phyloP scores from a whole-genome alignment of 2,888 invertebrate genomes.

The Xestobium rufovillosum region DNA sequence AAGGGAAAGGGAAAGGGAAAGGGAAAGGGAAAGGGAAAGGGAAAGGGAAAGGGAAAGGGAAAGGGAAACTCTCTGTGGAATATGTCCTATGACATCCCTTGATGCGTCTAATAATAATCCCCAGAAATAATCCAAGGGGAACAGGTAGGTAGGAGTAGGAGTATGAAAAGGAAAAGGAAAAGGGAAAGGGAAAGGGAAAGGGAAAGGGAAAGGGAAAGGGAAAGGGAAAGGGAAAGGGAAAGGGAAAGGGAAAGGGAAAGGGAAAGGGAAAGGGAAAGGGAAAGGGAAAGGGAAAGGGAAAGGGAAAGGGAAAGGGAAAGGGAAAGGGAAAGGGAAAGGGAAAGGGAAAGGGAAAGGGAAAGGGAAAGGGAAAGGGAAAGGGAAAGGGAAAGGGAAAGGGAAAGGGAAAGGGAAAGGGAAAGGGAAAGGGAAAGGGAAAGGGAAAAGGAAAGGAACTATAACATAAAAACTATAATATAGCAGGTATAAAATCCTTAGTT shows the following conservation, averaged over 20 bases:
- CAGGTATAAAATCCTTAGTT: too few species aligned
- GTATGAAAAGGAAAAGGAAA: conserved; percentile 4
- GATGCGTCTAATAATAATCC: too few species aligned
- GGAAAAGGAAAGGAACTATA: conserved; percentile 4
- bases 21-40: conserved; percentile 4
- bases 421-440: conserved; percentile 4
- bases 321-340: conserved; percentile 3
- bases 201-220: conserved; percentile 4
- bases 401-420: conserved; percentile 4
- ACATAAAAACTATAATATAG: too few species aligned
- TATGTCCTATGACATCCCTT: too few species aligned
- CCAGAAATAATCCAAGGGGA: too few species aligned
- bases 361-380: conserved; percentile 4
- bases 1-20: conserved; percentile 4
- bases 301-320: too few species aligned
- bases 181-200: conserved; percentile 2
- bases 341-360: conserved; percentile 4
- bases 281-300: conserved; percentile 2
- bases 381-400: conserved; percentile 4
- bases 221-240: conserved; percentile 4
- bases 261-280: conserved; percentile 4
- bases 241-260: conserved; percentile 4
- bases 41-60: conserved; percentile 4
- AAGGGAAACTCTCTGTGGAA: not conserved
- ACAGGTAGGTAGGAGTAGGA: not conserved